A percentile compares a stretch with the other conserved stretches of the same genome.
phyloP scores from a whole-genome alignment of 1,140 invertebrate genomes.

The Euglossa dilemma region DNA sequence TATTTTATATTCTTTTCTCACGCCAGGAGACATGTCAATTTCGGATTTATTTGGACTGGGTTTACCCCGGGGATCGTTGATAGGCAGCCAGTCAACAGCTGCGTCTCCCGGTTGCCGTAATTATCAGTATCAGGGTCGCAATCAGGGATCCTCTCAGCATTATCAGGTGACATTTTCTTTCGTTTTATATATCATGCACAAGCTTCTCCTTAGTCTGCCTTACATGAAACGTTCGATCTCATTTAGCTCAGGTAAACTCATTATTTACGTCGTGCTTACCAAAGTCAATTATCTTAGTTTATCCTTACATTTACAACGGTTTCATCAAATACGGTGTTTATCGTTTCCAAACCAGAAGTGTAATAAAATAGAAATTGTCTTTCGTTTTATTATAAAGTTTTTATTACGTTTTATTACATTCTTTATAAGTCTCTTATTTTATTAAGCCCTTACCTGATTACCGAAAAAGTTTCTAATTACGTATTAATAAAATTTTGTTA shows the following conservation, averaged over 20 bases:
- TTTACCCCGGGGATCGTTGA: conserved; percentile 81
- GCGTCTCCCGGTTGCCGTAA: conserved; percentile 68
- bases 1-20: conserved; percentile 19
- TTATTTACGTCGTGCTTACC: neutral
- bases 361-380: neutral
- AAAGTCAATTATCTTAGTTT: neutral
- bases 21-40: conserved; percentile 79
- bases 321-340: neutral
- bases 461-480: too few relatives aligned
- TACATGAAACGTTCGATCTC: neutral
- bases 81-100: conserved; percentile 75
- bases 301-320: conserved; percentile 2
- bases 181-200: conserved; percentile 7
- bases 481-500: too few relatives aligned
- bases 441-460: too few relatives aligned
- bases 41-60: conserved; percentile 83
- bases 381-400: too few relatives aligned
- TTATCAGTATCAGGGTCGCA: conserved; percentile 72
- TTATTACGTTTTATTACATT: neutral
- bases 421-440: too few relatives aligned
- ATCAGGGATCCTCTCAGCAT: conserved; percentile 68
- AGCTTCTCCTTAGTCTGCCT: neutral
- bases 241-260: conserved; percentile 7
- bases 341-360: neutral
- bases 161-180: conserved; percentile 65